Conservation (phyloP, 2,113 vertebrate species). For the Recurvirostra avosetta region DNA sequence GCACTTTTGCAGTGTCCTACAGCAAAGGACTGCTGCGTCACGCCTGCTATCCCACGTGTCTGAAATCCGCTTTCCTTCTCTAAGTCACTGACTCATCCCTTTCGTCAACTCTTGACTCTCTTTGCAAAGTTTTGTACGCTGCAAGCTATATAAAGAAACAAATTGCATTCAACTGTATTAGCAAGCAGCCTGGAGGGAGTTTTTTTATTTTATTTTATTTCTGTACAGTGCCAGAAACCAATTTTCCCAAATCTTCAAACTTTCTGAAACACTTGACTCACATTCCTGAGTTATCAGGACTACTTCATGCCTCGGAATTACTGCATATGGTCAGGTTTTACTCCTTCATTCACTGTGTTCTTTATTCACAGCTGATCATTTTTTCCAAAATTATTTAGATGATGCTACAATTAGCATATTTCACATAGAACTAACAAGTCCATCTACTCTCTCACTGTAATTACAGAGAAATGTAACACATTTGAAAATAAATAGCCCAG, state of each 20-base stretch:
- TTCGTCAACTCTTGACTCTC: background rate
- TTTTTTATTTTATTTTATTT: background rate
- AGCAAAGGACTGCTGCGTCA: background rate
- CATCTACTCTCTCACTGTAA: slow-evolving; percentile 14
- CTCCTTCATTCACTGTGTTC: background rate
- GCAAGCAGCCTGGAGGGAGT: background rate
- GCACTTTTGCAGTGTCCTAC: background rate
- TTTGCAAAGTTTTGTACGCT: slow-evolving; percentile 25
- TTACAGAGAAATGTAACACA: slow-evolving; percentile 24
- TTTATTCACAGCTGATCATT: background rate
- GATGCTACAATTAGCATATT: slow-evolving; percentile 12
- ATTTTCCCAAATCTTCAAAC: background rate
- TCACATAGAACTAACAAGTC: background rate
- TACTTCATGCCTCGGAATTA: background rate
- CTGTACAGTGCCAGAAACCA: background rate
- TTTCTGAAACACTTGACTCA: background rate
- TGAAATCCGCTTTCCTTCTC: slow-evolving; percentile 22
- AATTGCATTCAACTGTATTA: background rate
- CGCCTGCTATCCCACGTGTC: background rate
- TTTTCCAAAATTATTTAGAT: background rate
- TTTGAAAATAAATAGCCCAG: slow-evolving; percentile 51
- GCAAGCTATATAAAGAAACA: slow-evolving; percentile 45
- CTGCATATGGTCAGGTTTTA: background rate
- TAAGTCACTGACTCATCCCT: slow-evolving; percentile 48
- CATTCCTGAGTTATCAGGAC: background rate